Evolutionary conservation across 2,888 invertebrate genomes (phyloP).

Genomic region (Phanerotoma sp.): DNA sequence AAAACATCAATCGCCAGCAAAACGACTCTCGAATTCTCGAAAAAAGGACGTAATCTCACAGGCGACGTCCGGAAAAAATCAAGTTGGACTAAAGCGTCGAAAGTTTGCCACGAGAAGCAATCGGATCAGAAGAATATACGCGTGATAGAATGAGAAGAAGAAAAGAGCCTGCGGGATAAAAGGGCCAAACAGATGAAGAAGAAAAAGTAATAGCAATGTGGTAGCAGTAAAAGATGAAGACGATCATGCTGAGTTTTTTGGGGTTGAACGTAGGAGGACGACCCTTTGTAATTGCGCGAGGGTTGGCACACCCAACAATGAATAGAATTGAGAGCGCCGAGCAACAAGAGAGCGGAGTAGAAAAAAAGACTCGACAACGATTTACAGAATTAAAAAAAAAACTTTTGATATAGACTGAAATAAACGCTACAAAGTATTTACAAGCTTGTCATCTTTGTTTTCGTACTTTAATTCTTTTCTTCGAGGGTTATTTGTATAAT

Average conservation of each 20-base stretch:
- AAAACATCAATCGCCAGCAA: constrained; percentile 20
- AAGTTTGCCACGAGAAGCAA: constrained; percentile 24
- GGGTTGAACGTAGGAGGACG: constrained; percentile 21
- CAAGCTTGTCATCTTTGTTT: constrained; percentile 24
- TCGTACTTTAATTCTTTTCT: constrained; percentile 5
- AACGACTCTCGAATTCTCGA: constrained; percentile 17
- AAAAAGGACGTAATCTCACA: constrained; percentile 21
- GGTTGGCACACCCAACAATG: constrained; percentile 16
- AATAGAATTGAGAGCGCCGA: constrained; percentile 18
- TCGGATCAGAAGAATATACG: constrained; percentile 16
- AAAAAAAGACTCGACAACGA: constrained; percentile 28
- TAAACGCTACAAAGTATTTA: constrained; percentile 18
- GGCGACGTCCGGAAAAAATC: constrained; percentile 20
- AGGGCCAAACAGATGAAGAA: too few species aligned
- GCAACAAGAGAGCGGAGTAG: constrained; percentile 24
- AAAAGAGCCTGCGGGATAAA: constrained; percentile 11
- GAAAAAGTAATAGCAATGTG: too few species aligned
- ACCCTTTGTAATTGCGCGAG: constrained; percentile 45
- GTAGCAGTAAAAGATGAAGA: too few species aligned
- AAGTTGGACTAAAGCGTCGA: constrained; percentile 20
- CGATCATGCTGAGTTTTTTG: constrained; percentile 13
- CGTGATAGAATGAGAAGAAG: constrained; percentile 4
- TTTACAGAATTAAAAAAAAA: constrained; percentile 18
- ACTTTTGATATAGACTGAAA: constrained; percentile 14
- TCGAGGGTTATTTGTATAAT: neutral